A percentile compares a stretch with the other conserved stretches of the same genome.
Conservation (phyloP, 2,888 invertebrate species). For the Dolichomitus sp. region DNA sequence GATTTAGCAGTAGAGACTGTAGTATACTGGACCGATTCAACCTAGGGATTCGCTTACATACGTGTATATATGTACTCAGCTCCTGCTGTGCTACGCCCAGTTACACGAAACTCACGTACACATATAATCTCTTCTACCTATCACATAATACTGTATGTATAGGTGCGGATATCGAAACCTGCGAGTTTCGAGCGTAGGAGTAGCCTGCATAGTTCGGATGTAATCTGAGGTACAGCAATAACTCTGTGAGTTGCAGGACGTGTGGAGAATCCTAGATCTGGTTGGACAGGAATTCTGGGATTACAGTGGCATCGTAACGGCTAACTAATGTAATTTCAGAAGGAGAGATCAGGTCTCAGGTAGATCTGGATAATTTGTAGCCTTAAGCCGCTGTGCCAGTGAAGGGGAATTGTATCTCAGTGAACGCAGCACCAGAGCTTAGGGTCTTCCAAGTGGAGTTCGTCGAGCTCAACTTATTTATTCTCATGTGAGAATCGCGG, state of each 20-base stretch:
- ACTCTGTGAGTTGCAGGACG: constrained; percentile 37
- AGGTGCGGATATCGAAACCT: constrained; percentile 12
- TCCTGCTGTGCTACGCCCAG: constrained; percentile 25
- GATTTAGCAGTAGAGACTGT: not conserved
- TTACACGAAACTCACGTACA: constrained; percentile 33
- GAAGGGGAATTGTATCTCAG: not conserved
- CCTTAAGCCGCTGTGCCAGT: not conserved
- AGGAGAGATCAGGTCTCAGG: not conserved
- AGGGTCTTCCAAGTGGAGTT: constrained; percentile 12
- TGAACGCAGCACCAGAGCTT: not conserved
- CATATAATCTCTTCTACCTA: constrained; percentile 8
- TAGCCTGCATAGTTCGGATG: constrained; percentile 1
- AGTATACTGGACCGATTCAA: constrained; percentile 16
- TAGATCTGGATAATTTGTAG: constrained; percentile 14
- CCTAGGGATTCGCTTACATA: not conserved
- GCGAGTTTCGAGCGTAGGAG: constrained; percentile 15
- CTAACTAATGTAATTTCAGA: not conserved
- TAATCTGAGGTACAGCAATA: constrained; percentile 47
- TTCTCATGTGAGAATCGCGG: constrained; percentile 14
- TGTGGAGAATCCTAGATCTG: constrained; percentile 14
- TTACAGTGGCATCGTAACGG: constrained; percentile 19
- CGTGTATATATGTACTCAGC: not conserved
- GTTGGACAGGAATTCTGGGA: constrained; percentile 12
- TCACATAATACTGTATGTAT: not conserved
- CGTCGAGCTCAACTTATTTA: constrained; percentile 10